Evolutionary conservation across 1,140 invertebrate genomes (phyloP).

Genomic region (Papilio helenus): DNA sequence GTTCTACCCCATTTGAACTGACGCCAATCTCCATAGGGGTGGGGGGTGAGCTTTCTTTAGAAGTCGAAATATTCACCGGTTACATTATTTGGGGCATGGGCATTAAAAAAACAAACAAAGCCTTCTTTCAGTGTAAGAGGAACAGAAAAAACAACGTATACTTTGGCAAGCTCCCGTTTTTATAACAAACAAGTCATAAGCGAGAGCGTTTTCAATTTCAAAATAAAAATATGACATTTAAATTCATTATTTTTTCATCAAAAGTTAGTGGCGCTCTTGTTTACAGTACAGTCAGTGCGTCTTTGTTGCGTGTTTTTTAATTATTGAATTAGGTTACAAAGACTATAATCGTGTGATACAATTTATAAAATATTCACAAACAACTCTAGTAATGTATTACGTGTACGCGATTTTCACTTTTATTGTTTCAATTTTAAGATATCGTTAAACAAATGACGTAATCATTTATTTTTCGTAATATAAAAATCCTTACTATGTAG

Average conservation of each 20-base stretch:
- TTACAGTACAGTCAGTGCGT: too few relatives aligned
- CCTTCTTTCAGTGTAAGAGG: slow-evolving; percentile 2
- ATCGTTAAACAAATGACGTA: too few relatives aligned
- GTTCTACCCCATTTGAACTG: slow-evolving; percentile 18
- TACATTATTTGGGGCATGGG: slow-evolving; percentile 26
- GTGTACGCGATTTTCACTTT: too few relatives aligned
- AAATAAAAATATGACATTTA: too few relatives aligned
- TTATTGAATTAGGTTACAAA: not conserved
- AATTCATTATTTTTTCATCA: too few relatives aligned
- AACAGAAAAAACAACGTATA: slow-evolving; percentile 5
- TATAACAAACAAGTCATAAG: not conserved
- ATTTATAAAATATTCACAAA: not conserved
- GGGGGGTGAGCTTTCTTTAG: slow-evolving; percentile 2
- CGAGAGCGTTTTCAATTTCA: slow-evolving; percentile 24
- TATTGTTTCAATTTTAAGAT: too few relatives aligned
- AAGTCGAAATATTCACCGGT: slow-evolving; percentile 13
- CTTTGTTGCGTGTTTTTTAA: too few relatives aligned
- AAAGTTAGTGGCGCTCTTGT: too few relatives aligned
- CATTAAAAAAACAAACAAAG: slow-evolving; percentile 33
- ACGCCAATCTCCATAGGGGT: slow-evolving; percentile 1
- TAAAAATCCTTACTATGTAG: too few relatives aligned
- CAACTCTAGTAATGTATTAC: too few relatives aligned
- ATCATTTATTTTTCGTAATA: too few relatives aligned
- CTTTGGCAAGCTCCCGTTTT: slow-evolving; percentile 23
- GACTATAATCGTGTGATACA: not conserved